Conservation (phyloP, 2,797 vertebrate species). For the Brachyrhaphis roseni region DNA sequence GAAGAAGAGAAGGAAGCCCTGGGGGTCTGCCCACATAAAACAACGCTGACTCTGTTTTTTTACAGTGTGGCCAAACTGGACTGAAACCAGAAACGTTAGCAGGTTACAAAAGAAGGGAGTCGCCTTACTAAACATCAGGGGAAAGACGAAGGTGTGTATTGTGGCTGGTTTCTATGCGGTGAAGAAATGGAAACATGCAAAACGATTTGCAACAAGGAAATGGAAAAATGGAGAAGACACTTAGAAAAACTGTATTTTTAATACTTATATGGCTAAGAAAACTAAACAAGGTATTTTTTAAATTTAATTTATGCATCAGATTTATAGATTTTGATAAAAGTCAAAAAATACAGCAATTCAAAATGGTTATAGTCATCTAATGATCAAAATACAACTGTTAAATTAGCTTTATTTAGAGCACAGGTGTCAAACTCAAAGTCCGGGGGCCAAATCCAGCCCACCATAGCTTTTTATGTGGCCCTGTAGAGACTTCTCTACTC, state of each 20-base stretch:
- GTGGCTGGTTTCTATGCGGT: conserved; percentile 9
- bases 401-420: neutral
- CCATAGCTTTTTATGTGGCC: too few relatives aligned
- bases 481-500: too few relatives aligned
- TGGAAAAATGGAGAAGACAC: neutral
- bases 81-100: conserved; percentile 18
- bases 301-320: neutral
- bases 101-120: conserved; percentile 25
- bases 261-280: neutral
- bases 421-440: too few relatives aligned
- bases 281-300: neutral
- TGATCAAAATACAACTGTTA: neutral
- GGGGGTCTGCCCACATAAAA: conserved; percentile 37
- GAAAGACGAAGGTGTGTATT: conserved; percentile 21
- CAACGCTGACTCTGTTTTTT: conserved; percentile 5
- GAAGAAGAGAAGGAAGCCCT: conserved; percentile 40
- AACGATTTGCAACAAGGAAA: conserved; percentile 1
- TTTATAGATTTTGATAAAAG: neutral
- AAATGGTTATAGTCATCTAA: neutral
- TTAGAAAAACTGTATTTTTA: neutral
- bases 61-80: conserved; percentile 25
- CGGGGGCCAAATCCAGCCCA: too few relatives aligned
- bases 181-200: conserved; percentile 6
- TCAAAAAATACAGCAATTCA: neutral
- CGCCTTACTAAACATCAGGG: conserved; percentile 18